Base-by-base conservation (phyloP, 2,113 vertebrate species). In the Rhipidura dahli region DNA sequence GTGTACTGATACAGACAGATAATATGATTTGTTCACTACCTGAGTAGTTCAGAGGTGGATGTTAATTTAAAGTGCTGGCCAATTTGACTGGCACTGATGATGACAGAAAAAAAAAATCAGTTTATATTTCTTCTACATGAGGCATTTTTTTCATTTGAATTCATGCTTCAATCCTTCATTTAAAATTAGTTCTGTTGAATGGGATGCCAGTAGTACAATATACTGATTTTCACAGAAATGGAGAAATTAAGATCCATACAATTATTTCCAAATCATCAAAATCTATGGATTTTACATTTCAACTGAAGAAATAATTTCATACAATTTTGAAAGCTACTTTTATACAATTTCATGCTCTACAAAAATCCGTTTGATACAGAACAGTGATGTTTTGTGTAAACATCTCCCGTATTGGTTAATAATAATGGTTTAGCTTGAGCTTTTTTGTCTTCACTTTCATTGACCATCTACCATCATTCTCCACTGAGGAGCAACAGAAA, bases 311-410 rank as follows among this genome's bases (percentile, higher is more conserved):
- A 96, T 96, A 93, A 91, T 96, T 96, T 96, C 63, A 95, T 94
- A 95, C 56, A 84, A 44, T 95, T 97, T 96, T 96, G 61, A 80
- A 97, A 96, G 56, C 73, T 94, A 73, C 70, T 96, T 96, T 91
- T 47, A 77, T 90, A 90, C 56, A 94, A 96, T 97, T 97, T 96
- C 91, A 96, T 94, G 95, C 70, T 97, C 82, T 91, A 96, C 93
- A 92, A 96, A 97, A 95, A 95, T 79, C 65, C 75, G 91, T 94
- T 97, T 97, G 82, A 97, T 93, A 92, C 56, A 80, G 68, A 94
- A 88, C 44, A 9, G 30, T 94, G 78, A 75, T 4, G 7, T 91
- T 97, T 96, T 76, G 83, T 96, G 63, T 76, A 83, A 96, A 69
- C 39, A 81, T 85, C 79, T 69, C 35, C 75, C 87, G 94, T 89